Base-by-base conservation (phyloP, 2,113 vertebrate genomes). In the Sinosuthora webbiana region DNA sequence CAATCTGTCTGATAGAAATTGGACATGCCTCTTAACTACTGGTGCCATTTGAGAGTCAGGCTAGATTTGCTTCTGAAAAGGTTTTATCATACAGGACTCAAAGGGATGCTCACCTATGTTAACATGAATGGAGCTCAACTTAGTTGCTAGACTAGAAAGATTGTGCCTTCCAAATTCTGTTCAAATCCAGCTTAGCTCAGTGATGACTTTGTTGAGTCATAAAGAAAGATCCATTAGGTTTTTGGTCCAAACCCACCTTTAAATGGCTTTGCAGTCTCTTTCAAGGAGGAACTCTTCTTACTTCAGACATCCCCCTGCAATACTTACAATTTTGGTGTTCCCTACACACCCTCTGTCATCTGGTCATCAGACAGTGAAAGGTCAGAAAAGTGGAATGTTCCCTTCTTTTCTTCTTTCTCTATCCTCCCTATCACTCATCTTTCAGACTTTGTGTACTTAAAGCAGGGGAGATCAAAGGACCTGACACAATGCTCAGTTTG, bases 381-480 rank as follows among this genome's bases (percentile, higher is more conserved):
- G 81, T 92, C 83, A 94, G 71, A 86, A 52, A 76, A 92, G 70
- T 37, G 45, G 35, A 82, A 30, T 78, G 41, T 85, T 88, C 39
- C 39, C 39, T 55, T 84, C 80, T 65, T 84, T 70, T 62, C 49
- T 78, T 90, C 74, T 86, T 47, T 59, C 63, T 78, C 49, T 37
- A 0, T 49, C 56, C 14, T 93, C 49, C 52, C 71, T 93, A 62
- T 83, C 87, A 67, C 57, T 88, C 50, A 60, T 93, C 87, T 95
- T 96, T 94, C 55, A 87, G 77, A 57, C 75, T 95, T 93, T 94
- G 60, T 93, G 24, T 75, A 75, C 79, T 93, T 71, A 78, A 83
- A 81, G 63, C 47, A 71, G 42, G 47, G 62, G 44, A 90, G 75
- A 95, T 96, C 90, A 96, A 94, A 96, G 90, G 89, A 90, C 39